Conservation (phyloP, 2,797 vertebrate species). For the Synaphobranchus kaupii region DNA sequence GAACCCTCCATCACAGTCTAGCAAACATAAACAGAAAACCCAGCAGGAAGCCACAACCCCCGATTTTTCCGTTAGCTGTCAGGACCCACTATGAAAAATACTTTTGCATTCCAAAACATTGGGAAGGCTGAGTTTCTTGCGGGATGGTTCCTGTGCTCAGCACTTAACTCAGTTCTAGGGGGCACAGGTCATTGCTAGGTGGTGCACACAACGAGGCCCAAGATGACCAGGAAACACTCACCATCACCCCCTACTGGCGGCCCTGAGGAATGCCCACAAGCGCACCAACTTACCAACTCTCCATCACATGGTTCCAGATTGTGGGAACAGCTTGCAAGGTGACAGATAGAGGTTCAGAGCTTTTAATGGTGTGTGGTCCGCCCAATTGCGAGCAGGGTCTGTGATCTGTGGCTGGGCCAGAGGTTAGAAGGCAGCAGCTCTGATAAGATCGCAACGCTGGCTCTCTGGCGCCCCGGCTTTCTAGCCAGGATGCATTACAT, state of each 20-base stretch:
- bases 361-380: not conserved
- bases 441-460: slow-evolving; percentile 21
- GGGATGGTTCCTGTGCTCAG: not conserved
- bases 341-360: not conserved
- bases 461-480: slow-evolving; percentile 3
- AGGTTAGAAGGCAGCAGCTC: slow-evolving; percentile 3
- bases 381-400: not conserved
- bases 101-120: not conserved
- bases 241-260: not conserved
- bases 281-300: not conserved
- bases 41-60: not conserved
- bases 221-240: not conserved
- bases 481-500: not conserved
- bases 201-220: not conserved
- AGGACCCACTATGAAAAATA: not conserved
- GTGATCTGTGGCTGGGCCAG: not conserved
- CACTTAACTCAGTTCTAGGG: not conserved
- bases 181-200: not conserved
- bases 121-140: not conserved
- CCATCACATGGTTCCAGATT: not conserved
- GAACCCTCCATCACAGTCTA: not conserved
- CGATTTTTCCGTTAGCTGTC: not conserved
- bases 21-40: slow-evolving; percentile 8
- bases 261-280: not conserved
- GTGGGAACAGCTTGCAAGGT: not conserved